Base-by-base conservation (phyloP, 1,140 invertebrate genomes). In the Uloborus diversus region DNA sequence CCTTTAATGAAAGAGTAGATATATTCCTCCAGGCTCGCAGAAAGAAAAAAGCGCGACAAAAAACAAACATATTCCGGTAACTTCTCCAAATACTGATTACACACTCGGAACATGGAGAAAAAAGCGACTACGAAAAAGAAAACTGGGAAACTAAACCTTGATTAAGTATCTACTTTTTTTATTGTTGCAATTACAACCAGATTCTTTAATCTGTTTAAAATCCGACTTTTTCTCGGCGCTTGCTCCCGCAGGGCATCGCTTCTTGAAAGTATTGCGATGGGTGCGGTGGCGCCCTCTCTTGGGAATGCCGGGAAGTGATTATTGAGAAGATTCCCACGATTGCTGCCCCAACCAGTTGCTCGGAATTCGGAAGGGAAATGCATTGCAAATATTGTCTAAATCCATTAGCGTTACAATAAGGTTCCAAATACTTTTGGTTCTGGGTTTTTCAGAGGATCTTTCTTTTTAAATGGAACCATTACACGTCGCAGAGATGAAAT, bases 161-260 rank as follows among this genome's bases (percentile, higher is more conserved):
- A 78, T 78, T 65, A 78, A 78, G 73, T 42, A 56, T 66, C 62
- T 3, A 62, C 51, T 64, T 78, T 78, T 53, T 78, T 64, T 65
- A 65, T 76, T 53, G 56, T 78, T 65, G 61, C 62, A 78, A 78
- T 78, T 66, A 78, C 61, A 78, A 78, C 42, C 57, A 78, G 73
- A 65, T 56, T 78, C 73, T 78, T 78, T 78, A 78, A 78, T 78
- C 73, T 78, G 73, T 78, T 78, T 78, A 78, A 78, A 78, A 78
- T 78, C 73, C 73, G 73, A 78, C 61, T 65, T 65, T 33, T 17
- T 27, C 27, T 64, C 20, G 7, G 35, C 37, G 7, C 37, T 42
- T 17, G 7, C 37, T 42, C 37, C 17, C 37, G 7, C 37, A 9
- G 17, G 37, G 7, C 17, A 7, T 7, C 37, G 7, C 37, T 42